Evolutionary conservation across 2,888 invertebrate genomes (phyloP).

Genomic region (Sussaba pulchella): DNA sequence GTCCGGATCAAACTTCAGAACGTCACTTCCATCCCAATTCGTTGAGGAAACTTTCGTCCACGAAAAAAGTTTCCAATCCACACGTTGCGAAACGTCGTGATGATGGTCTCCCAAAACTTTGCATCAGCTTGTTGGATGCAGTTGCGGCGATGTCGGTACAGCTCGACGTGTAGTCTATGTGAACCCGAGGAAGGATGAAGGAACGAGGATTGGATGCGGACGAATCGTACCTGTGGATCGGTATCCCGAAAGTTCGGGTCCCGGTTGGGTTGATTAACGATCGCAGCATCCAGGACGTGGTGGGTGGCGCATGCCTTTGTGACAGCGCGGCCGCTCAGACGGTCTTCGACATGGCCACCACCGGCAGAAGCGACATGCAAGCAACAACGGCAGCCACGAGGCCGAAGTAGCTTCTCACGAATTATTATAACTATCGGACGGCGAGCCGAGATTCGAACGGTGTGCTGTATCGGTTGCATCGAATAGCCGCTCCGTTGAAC

Average conservation of each 20-base stretch:
- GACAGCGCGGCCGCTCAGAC: constrained; percentile 82
- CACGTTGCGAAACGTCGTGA: constrained; percentile 11
- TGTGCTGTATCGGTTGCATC: constrained; percentile 49
- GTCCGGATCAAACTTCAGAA: no score
- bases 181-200: constrained; percentile 68
- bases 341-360: constrained; percentile 82
- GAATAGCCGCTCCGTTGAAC: constrained; percentile 32
- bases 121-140: constrained; percentile 24
- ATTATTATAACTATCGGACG: constrained; percentile 78
- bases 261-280: constrained; percentile 83
- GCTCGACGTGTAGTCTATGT: constrained; percentile 32
- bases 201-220: constrained; percentile 70
- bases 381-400: constrained; percentile 55
- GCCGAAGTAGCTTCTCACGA: constrained; percentile 66
- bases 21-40: no score
- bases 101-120: constrained; percentile 35
- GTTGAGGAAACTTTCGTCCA: no score
- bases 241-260: constrained; percentile 82
- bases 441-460: constrained; percentile 22
- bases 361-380: constrained; percentile 54
- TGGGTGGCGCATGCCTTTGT: constrained; percentile 85
- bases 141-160: constrained; percentile 45
- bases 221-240: constrained; percentile 81
- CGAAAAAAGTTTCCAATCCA: constrained; percentile 26
- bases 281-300: constrained; percentile 81